Percentiles rank a stretch among this genome's conserved stretches.
Conservation (phyloP, 1,140 invertebrate genomes). For the Diuraphis noxia region DNA sequence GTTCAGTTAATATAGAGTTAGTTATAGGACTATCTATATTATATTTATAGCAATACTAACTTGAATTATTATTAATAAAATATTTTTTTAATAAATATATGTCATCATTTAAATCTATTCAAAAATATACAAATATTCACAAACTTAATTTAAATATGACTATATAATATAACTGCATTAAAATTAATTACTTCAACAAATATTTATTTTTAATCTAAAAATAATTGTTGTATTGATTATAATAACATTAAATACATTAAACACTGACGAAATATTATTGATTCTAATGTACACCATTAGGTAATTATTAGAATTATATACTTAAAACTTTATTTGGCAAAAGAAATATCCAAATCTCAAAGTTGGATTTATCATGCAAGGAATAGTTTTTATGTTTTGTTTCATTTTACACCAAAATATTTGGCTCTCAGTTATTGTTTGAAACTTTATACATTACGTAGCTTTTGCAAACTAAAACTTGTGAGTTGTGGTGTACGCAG, state of each 20-base stretch:
- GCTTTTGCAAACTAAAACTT: constrained; percentile 8
- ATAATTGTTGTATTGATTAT: background rate
- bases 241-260: background rate
- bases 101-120: too few relatives aligned
- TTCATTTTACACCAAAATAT: background rate
- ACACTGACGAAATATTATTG: background rate
- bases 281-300: background rate
- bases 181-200: background rate
- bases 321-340: background rate
- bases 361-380: background rate
- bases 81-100: too few relatives aligned
- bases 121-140: too few relatives aligned
- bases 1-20: too few relatives aligned
- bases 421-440: constrained; percentile 33
- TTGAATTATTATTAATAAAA: too few relatives aligned
- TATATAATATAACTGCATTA: background rate
- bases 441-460: constrained; percentile 25
- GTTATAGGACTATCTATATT: too few relatives aligned
- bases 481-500: constrained; percentile 3
- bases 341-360: constrained; percentile 9
- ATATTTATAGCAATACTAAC: too few relatives aligned
- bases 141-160: too few relatives aligned
- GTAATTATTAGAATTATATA: background rate
- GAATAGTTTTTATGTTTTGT: constrained; percentile 13
- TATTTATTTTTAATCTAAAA: background rate